Evolutionary conservation across 2,113 vertebrate genomes (phyloP), one percentile per base, ranked within the genome.

Genomic region (Syrmaticus mikado): DNA sequence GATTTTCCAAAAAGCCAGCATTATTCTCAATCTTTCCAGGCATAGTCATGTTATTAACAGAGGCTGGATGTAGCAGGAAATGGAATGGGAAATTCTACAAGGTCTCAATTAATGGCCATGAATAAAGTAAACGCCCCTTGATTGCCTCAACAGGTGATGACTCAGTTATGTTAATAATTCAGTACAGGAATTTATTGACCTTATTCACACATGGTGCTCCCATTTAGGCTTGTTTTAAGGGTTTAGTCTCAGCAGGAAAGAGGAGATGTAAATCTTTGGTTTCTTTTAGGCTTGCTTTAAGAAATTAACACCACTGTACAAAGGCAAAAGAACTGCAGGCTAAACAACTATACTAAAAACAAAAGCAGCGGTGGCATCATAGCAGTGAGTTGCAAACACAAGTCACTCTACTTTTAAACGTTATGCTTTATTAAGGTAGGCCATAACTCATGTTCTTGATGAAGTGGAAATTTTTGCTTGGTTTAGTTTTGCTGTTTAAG

Each of bases 1-100:
- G 83, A 93, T 90, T 86, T 80, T 92, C 55, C 70, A 85, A 85
- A 85, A 91, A 65, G 27, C 11, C 34, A 65, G 27, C 61, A 91
- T 95, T 96, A 92, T 96, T 94, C 73, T 94, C 89, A 94, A 14
- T 94, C 87, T 94, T 96, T 96, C 95, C 89, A 64, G 76, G 40
- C 82, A 89, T 34, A 85, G 79, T 94, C 87, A 95, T 71, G 18
- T 30, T 90, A 57, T 75, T 89, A 73, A 73, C 3, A 74, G 64
- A 70, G 82, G 52, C 52, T 81, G 40, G 43, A 90, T 22, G 86
- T 58, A 88, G 62, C 8, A 90, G 80, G 82, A 95, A 91, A 86
- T 41, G 13, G 40, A 82, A 90, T 53, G 61, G 40, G 73, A n/a
- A 88, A 30, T 85, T 91, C 80, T 75, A 68, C 68, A 81, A 83